These are phyloP conservation scores for Trachemys scripta DNA, from an alignment of 2,113 vertebrate genomes.

Conservation along the genomic window DNA sequence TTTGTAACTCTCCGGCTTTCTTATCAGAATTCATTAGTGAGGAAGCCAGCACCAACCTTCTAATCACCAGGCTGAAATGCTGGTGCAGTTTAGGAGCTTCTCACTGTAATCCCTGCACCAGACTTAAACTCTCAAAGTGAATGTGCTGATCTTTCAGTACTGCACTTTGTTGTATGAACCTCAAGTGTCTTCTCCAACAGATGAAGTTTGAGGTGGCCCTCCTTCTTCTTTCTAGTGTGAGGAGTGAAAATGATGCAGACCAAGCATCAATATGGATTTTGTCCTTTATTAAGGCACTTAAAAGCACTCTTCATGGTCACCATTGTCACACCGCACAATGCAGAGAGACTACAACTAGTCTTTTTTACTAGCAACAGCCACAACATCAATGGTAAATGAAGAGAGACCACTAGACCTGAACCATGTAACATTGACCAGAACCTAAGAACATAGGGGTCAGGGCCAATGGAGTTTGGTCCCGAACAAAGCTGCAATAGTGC, in stretches of 20 bases:
- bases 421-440: not conserved
- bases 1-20: not conserved
- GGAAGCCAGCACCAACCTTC: not conserved
- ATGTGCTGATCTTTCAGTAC: not conserved
- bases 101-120: not conserved
- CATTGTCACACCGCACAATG: not conserved
- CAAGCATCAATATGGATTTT: not conserved
- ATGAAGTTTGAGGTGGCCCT: not conserved
- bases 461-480: not conserved
- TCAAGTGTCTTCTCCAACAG: not conserved
- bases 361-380: not conserved
- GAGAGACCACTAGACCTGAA: not conserved
- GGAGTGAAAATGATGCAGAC: not conserved
- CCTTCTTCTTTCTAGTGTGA: not conserved
- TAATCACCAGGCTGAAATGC: not conserved
- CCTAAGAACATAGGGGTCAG: not conserved
- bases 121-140: not conserved
- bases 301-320: not conserved
- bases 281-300: not conserved
- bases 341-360: not conserved
- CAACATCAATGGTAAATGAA: not conserved
- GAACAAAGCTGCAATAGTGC: not conserved
- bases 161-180: not conserved
- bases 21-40: not conserved
- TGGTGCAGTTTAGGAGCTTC: not conserved